Evolutionary conservation across 64 coral and sea anemone genomes (phyloP).

Genomic region (Stichodactyla helianthus): DNA sequence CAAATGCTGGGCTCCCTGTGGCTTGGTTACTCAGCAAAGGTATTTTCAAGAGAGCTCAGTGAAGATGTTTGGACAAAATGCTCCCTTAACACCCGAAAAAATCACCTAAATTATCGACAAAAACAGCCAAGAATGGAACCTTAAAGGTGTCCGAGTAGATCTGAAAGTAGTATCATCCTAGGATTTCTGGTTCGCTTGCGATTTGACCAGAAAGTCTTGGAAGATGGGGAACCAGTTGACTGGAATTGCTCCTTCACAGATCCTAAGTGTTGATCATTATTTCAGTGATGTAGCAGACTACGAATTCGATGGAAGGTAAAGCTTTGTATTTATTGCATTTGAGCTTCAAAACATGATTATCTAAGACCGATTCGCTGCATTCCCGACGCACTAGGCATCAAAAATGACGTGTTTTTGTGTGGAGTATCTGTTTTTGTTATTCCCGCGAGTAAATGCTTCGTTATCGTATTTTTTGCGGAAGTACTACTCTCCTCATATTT

Average conservation of each 20-base stretch:
- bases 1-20: not conserved
- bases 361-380: not conserved
- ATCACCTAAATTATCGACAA: not conserved
- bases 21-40: not conserved
- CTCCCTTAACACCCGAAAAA: not conserved
- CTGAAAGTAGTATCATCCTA: not conserved
- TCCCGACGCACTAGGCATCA: not conserved
- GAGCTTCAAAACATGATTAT: not conserved
- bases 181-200: constrained; percentile 3
- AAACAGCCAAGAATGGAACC: not conserved
- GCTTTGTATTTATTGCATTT: not conserved
- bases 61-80: not conserved
- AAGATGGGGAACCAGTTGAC: constrained; percentile 92
- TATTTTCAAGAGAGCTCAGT: not conserved
- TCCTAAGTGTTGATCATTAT: constrained; percentile 90
- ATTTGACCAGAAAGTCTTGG: not conserved
- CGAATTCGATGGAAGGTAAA: constrained; percentile 92
- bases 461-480: not conserved
- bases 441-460: not conserved
- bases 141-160: not conserved
- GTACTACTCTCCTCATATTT: not conserved
- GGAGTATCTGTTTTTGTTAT: not conserved
- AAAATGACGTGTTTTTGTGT: not conserved
- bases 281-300: constrained; percentile 87
- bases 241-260: constrained; percentile 90